A percentile compares a stretch with the other conserved stretches of the same genome.
phyloP scores from a whole-genome alignment of 2,888 invertebrate genomes.

The Drosophila rellima region DNA sequence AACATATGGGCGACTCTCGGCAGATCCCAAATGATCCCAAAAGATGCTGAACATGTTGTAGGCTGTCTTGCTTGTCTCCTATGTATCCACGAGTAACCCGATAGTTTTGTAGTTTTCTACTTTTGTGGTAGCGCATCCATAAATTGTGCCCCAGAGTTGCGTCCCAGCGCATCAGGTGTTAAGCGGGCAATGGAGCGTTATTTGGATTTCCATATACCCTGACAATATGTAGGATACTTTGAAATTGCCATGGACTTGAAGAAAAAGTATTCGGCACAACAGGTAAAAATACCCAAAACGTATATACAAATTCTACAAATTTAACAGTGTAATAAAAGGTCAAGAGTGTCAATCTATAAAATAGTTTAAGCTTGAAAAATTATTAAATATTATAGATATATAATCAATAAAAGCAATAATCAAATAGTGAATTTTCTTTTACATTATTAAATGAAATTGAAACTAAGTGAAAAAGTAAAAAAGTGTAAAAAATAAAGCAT shows the following conservation, averaged over 20 bases:
- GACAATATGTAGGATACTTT: neutral
- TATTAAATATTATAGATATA: too few species aligned
- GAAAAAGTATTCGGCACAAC: neutral
- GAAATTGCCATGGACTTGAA: neutral
- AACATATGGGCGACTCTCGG: slow-evolving; percentile 66
- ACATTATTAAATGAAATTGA: too few species aligned
- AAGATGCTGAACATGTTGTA: slow-evolving; percentile 81
- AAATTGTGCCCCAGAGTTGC: slow-evolving; percentile 64
- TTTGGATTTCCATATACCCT: slow-evolving; percentile 52
- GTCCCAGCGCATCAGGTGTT: slow-evolving; percentile 73
- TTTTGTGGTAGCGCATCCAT: slow-evolving; percentile 83
- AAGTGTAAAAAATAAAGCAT: too few species aligned
- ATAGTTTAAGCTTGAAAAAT: too few species aligned
- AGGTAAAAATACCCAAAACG: too few species aligned
- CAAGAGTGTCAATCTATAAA: too few species aligned
- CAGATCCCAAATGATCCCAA: slow-evolving; percentile 53
- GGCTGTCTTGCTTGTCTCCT: slow-evolving; percentile 80
- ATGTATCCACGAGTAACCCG: too few species aligned
- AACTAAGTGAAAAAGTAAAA: too few species aligned
- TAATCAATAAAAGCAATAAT: too few species aligned
- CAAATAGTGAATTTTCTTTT: too few species aligned
- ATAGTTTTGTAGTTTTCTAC: slow-evolving; percentile 82
- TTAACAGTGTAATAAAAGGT: too few species aligned
- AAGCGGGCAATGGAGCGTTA: slow-evolving; percentile 64
- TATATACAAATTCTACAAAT: too few species aligned